Evolutionary conservation across 2,888 invertebrate genomes (phyloP).

Genomic region (Atrina japonica): DNA sequence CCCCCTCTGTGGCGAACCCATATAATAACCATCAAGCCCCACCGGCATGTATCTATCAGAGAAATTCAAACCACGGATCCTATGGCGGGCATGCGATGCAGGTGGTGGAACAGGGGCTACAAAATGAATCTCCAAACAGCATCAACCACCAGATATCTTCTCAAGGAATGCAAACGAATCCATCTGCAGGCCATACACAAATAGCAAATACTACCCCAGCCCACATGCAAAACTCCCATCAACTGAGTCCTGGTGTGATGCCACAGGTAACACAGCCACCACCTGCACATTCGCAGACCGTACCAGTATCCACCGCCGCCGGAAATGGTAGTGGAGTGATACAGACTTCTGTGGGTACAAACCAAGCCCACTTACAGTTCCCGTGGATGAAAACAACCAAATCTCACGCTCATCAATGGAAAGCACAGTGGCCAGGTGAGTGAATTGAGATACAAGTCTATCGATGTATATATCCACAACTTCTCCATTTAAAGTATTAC

Average conservation of each 20-base stretch:
- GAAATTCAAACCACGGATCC: conserved; percentile 54
- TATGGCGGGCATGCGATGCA: conserved; percentile 74
- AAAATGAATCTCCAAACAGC: conserved; percentile 42
- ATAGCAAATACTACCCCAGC: conserved; percentile 65
- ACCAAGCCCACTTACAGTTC: conserved; percentile 69
- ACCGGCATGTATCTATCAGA: conserved; percentile 67
- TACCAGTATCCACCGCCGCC: conserved; percentile 42
- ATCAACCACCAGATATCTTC: conserved; percentile 48
- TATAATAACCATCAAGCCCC: conserved; percentile 46
- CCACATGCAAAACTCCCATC: conserved; percentile 61
- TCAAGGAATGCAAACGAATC: conserved; percentile 38
- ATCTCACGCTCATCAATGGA: conserved; percentile 80
- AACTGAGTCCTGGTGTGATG: conserved; percentile 50
- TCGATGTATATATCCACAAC: conserved; percentile 12
- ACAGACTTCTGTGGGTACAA: conserved; percentile 49
- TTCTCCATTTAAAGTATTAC: conserved; percentile 19
- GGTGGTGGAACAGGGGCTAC: conserved; percentile 70
- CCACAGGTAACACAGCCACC: conserved; percentile 58
- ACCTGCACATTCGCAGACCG: conserved; percentile 60
- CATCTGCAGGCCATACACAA: conserved; percentile 42
- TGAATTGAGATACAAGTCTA: neutral
- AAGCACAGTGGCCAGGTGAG: conserved; percentile 79
- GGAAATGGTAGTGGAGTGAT: conserved; percentile 45
- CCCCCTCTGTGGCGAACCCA: conserved; percentile 38
- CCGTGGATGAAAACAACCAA: conserved; percentile 80